Conservation (phyloP, 1,140 invertebrate species). For the Drosophila grimshawi region DNA sequence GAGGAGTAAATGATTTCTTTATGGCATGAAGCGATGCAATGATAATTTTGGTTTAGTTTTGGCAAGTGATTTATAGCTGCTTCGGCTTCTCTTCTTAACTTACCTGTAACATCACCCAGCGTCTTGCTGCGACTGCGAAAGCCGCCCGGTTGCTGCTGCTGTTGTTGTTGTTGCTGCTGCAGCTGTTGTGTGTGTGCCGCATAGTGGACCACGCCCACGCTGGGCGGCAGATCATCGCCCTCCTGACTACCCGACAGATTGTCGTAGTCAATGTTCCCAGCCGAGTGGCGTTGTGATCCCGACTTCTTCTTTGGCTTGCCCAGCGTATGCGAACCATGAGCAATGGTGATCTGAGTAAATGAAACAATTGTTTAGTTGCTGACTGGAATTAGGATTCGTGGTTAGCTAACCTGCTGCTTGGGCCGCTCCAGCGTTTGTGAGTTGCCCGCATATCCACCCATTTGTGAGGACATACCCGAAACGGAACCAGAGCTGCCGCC, state of each 20-base stretch:
- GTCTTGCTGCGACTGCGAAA: constrained; percentile 96
- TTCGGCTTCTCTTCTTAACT: constrained; percentile 55
- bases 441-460: constrained; percentile 84
- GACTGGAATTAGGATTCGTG: background rate
- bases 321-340: constrained; percentile 89
- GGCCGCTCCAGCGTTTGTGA: constrained; percentile 87
- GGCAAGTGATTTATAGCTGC: constrained; percentile 31
- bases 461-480: constrained; percentile 72
- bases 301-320: constrained; percentile 90
- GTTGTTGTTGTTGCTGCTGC: constrained; percentile 57
- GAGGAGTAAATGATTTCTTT: constrained; percentile 66
- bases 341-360: constrained; percentile 85
- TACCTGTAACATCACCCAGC: constrained; percentile 92
- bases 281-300: constrained; percentile 93
- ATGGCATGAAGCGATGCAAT: constrained; percentile 53
- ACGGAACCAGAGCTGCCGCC: constrained; percentile 83
- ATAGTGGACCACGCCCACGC: constrained; percentile 76
- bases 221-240: constrained; percentile 84
- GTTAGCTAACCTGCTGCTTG: constrained; percentile 85
- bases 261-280: constrained; percentile 94
- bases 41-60: constrained; percentile 47
- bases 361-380: constrained; percentile 3
- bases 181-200: constrained; percentile 70
- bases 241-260: constrained; percentile 88
- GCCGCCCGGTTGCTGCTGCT: constrained; percentile 80